phyloP scores from a whole-genome alignment of 2,113 vertebrate species.

The Eulemur rufifrons region DNA sequence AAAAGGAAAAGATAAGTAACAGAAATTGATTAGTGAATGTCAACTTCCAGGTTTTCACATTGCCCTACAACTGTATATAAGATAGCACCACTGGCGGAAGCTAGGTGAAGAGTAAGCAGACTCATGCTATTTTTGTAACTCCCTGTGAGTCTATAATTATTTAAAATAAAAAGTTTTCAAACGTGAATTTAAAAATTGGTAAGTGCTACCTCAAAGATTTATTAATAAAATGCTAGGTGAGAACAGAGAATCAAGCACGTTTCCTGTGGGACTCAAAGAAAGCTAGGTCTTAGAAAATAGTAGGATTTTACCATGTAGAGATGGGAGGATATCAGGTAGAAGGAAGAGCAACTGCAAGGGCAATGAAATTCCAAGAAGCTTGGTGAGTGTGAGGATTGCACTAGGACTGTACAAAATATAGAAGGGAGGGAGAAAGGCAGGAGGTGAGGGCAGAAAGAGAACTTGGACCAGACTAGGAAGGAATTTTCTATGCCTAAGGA shows the following conservation, averaged over 20 bases:
- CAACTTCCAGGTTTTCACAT: background rate
- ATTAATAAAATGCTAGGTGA: background rate
- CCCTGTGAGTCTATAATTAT: background rate
- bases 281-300: background rate
- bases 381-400: background rate
- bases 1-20: background rate
- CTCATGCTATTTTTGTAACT: background rate
- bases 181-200: background rate
- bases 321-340: background rate
- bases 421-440: background rate
- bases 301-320: background rate
- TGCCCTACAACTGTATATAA: background rate
- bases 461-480: background rate
- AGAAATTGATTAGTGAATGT: background rate
- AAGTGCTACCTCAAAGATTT: background rate
- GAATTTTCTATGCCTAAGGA: background rate
- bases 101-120: background rate
- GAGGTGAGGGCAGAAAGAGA: background rate
- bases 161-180: slow-evolving; percentile 5
- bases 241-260: background rate
- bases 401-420: background rate
- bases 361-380: background rate
- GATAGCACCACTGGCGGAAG: background rate
- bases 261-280: background rate
- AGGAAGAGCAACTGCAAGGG: background rate